These are phyloP conservation scores for Agrilus cyanescens DNA, from an alignment of 2,888 invertebrate species.

Conservation along the genomic window DNA sequence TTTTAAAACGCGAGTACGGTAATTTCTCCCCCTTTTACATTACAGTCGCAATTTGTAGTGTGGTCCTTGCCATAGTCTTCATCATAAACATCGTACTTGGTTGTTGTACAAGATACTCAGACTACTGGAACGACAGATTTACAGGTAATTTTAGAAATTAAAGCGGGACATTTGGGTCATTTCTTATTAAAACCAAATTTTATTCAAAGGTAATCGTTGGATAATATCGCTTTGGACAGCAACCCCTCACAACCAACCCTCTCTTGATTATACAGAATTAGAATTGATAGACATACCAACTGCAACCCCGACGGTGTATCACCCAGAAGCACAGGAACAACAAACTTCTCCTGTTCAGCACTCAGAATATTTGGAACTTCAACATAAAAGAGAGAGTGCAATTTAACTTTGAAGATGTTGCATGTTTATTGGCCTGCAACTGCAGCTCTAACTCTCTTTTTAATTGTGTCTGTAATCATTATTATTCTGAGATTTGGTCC, in stretches of 20 bases:
- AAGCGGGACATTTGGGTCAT: neutral
- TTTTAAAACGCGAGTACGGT: constrained; percentile 46
- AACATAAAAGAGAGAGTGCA: constrained; percentile 49
- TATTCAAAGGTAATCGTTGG: constrained; percentile 64
- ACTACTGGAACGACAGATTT: constrained; percentile 73
- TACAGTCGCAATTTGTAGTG: constrained; percentile 63
- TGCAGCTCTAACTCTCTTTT: constrained; percentile 58
- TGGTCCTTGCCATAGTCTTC: constrained; percentile 57
- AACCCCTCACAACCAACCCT: constrained; percentile 71
- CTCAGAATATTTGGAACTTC: constrained; percentile 46
- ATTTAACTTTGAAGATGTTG: constrained; percentile 46
- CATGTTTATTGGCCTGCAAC: constrained; percentile 69
- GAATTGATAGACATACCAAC: constrained; percentile 38
- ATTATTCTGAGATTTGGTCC: constrained; percentile 64
- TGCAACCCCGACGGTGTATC: constrained; percentile 32
- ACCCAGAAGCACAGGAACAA: constrained; percentile 27
- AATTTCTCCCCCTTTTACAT: constrained; percentile 82
- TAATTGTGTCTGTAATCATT: constrained; percentile 60
- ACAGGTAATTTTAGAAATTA: constrained; percentile 45
- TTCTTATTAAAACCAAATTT: neutral
- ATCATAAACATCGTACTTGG: constrained; percentile 68
- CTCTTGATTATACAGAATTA: constrained; percentile 67
- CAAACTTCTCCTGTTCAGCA: constrained; percentile 22
- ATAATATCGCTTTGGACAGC: constrained; percentile 73
- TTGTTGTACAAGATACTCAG: constrained; percentile 66